A percentile compares a stretch with the other conserved stretches of the same genome.
Conservation (phyloP, 1,140 invertebrate species). For the Philotrypesis tridentata region DNA sequence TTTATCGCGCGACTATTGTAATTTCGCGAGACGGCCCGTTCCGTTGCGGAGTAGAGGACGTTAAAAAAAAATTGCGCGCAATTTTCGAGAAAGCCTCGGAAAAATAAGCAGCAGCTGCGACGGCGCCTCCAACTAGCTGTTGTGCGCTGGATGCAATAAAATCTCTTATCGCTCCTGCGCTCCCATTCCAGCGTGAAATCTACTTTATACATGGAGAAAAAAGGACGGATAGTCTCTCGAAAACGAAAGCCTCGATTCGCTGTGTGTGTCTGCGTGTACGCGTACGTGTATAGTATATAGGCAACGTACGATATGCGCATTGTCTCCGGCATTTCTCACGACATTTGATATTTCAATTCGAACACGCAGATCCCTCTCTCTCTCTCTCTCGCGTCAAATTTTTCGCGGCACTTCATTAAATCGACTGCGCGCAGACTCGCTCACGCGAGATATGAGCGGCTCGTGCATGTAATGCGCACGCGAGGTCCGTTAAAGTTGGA, state of each 20-base stretch:
- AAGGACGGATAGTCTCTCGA: background rate
- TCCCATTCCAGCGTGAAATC: conserved; percentile 10
- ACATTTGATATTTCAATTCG: conserved; percentile 48
- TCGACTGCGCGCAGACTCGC: background rate
- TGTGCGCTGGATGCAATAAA: background rate
- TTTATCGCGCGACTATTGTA: conserved; percentile 9
- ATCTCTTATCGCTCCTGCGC: background rate
- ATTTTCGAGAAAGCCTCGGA: background rate
- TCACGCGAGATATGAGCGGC: conserved; percentile 3
- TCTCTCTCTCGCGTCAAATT: conserved; percentile 37
- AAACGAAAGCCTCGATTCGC: conserved; percentile 13
- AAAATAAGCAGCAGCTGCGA: background rate
- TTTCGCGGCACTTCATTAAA: conserved; percentile 39
- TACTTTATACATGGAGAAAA: conserved; percentile 24
- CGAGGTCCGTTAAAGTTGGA: background rate
- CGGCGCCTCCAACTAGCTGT: background rate
- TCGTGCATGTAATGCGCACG: background rate
- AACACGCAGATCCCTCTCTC: too few relatives aligned
- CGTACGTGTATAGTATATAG: background rate
- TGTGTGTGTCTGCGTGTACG: too few relatives aligned
- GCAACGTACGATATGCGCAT: background rate
- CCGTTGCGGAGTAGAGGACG: background rate
- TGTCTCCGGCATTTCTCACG: conserved; percentile 32
- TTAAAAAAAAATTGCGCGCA: background rate
- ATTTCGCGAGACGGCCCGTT: background rate